Evolutionary conservation across 2,797 vertebrate species (phyloP).

Genomic region (Heliangelus exortis): DNA sequence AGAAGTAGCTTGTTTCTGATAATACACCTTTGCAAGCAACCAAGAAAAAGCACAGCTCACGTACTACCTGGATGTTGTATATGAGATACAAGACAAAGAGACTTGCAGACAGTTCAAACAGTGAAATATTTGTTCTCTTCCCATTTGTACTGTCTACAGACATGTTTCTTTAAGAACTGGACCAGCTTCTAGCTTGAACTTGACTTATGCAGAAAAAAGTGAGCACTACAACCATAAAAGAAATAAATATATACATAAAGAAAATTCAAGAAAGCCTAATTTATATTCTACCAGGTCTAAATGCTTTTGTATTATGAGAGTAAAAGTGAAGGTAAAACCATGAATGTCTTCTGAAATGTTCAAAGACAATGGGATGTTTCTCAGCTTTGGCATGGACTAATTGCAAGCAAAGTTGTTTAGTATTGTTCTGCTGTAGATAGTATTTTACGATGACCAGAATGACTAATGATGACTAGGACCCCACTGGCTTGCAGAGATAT

Average conservation of each 20-base stretch:
- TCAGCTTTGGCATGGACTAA: not conserved
- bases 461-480: not conserved
- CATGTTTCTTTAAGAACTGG: not conserved
- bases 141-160: not conserved
- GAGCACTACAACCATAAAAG: rapidly evolving
- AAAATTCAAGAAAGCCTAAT: not conserved
- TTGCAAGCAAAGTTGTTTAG: not conserved
- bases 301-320: not conserved
- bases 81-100: not conserved
- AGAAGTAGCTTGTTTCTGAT: not conserved
- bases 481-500: not conserved
- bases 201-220: not conserved
- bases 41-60: not conserved
- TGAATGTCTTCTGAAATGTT: not conserved
- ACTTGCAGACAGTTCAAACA: not conserved
- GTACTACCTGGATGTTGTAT: not conserved
- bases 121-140: not conserved
- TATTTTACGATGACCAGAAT: not conserved
- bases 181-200: not conserved
- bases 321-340: not conserved
- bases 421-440: not conserved
- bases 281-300: not conserved
- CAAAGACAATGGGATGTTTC: not conserved
- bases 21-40: not conserved
- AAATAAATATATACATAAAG: not conserved